These are phyloP conservation scores for Andrena bicolor DNA, from an alignment of 2,888 invertebrate species.

Conservation along the genomic window DNA sequence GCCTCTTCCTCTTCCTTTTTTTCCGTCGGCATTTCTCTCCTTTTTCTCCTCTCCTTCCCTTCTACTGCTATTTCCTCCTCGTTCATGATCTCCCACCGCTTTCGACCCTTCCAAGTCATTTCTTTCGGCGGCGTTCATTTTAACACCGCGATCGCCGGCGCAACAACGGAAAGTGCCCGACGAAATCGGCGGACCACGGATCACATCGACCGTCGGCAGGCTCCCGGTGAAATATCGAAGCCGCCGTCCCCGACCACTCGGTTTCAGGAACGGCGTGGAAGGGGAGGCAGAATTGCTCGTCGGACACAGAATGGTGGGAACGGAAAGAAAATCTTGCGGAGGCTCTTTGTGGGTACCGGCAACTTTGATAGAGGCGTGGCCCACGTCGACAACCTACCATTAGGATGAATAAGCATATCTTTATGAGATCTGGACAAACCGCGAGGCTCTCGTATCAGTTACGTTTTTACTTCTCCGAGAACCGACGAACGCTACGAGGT, in stretches of 20 bases:
- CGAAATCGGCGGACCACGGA: slow-evolving; percentile 16
- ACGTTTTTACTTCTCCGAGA: slow-evolving; percentile 33
- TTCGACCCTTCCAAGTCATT: slow-evolving; percentile 1
- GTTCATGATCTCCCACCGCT: slow-evolving; percentile 53
- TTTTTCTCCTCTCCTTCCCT: slow-evolving; percentile 27
- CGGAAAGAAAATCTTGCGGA: slow-evolving; percentile 42
- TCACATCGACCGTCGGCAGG: neutral
- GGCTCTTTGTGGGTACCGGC: slow-evolving; percentile 66
- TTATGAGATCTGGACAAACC: slow-evolving; percentile 67
- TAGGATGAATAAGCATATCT: slow-evolving; percentile 72
- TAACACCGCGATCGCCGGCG: slow-evolving; percentile 35
- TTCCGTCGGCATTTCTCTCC: slow-evolving; percentile 30
- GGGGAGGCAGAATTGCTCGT: slow-evolving; percentile 28
- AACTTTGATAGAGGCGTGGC: slow-evolving; percentile 68
- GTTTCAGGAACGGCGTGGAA: slow-evolving; percentile 5
- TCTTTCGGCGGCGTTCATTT: slow-evolving; percentile 50
- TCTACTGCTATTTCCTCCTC: slow-evolving; percentile 50
- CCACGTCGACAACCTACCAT: slow-evolving; percentile 68
- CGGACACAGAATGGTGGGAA: slow-evolving; percentile 41
- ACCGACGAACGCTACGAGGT: slow-evolving; percentile 1
- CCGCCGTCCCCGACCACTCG: slow-evolving; percentile 1
- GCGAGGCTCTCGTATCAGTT: slow-evolving; percentile 36
- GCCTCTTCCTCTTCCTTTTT: slow-evolving; percentile 43
- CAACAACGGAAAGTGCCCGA: slow-evolving; percentile 39
- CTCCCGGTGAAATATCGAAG: slow-evolving; percentile 48